Evolutionary conservation across 2,888 invertebrate genomes (phyloP).

Genomic region (Apamea monoglypha): DNA sequence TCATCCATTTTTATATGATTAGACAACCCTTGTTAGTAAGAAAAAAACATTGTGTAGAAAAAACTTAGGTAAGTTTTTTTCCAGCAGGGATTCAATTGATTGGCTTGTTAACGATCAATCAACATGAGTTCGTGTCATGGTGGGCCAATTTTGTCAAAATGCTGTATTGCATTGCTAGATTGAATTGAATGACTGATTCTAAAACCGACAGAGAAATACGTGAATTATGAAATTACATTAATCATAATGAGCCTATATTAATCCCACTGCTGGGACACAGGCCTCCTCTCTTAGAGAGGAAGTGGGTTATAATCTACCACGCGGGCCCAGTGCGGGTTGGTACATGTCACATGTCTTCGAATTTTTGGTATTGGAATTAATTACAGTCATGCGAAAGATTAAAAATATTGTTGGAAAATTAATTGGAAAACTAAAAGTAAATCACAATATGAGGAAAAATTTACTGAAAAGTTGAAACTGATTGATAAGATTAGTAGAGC

Average conservation of each 20-base stretch:
- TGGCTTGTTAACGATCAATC: not conserved
- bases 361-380: no score
- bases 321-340: no score
- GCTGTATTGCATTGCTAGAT: not conserved
- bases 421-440: not conserved
- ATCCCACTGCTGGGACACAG: no score
- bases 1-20: not conserved
- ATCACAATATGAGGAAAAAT: constrained; percentile 24
- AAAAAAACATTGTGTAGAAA: not conserved
- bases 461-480: not conserved
- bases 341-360: no score
- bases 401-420: constrained; percentile 4
- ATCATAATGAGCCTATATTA: no score
- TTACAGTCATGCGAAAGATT: not conserved
- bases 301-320: no score
- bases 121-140: not conserved
- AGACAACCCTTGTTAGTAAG: not conserved
- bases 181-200: not conserved
- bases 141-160: constrained; percentile 8
- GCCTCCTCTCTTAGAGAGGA: no score
- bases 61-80: not conserved
- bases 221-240: not conserved
- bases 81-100: not conserved
- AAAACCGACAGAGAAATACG: not conserved
- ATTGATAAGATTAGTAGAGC: constrained; percentile 31